Base-by-base conservation (phyloP, 1,140 invertebrate species). In the Trachelipus rathkii region DNA sequence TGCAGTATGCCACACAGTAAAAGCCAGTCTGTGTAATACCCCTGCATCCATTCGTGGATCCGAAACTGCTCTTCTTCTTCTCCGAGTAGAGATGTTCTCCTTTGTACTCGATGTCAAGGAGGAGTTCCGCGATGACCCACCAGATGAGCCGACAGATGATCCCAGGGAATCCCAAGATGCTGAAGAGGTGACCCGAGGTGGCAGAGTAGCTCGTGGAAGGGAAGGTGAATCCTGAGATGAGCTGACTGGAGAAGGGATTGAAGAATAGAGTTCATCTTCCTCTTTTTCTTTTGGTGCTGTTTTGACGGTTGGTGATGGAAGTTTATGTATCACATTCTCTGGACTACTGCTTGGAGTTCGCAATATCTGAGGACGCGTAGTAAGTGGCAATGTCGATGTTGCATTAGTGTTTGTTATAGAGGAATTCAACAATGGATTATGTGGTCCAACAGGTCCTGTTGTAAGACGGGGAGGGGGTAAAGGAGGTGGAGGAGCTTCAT, bases 1-100 rank as follows among this genome's bases (percentile, higher is more conserved):
- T 15, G 88, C 88, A 71, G 87, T 88, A 82, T 89, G 88, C 88
- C 88, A 89, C 50, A 89, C 85, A 6, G 88, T 88, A 82, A 89
- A 89, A 10, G 89, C 88, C 44, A 89, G 87, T 72, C 87, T 84
- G 78, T 89, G 88, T 72, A 89, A 82, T 46, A 79, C 60, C 81
- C 80, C 78, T 11, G 78, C 78, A 73, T 79, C 76, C 78, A 81
- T 81, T 33, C 79, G 50, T 24, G 79, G 79, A 70, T 81, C 79
- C 9, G 79, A 81, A n/a, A 76, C 75, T 53, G 79, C 79, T 11
- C 79, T 72, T 21, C 79, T 76, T 11, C 79, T 70, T 23, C 79
- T 66, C 53, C 78, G 77, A 44, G 74, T 53, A 15, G 73, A 72
- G 43, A 72, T 76, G 50, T 24, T 74, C 19, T 75, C 73, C n/a